These are phyloP conservation scores for Aptenodytes patagonicus DNA, from an alignment of 2,113 vertebrate genomes.

Conservation along the genomic window DNA sequence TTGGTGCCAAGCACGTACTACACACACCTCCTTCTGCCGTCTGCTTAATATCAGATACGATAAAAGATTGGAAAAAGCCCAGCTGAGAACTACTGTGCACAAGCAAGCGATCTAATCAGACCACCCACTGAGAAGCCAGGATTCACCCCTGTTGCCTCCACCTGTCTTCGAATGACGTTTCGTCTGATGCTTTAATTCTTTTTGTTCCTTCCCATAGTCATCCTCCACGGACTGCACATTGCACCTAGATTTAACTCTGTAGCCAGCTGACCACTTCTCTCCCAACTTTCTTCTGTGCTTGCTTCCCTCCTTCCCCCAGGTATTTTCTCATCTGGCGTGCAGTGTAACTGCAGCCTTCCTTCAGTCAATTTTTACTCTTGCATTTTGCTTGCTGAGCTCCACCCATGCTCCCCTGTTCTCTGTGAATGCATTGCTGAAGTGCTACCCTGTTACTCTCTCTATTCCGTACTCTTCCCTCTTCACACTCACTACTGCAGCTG, in stretches of 20 bases:
- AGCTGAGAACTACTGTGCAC: background rate
- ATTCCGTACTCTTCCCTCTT: background rate
- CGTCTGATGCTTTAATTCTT: background rate
- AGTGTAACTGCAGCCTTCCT: background rate
- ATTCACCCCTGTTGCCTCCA: background rate
- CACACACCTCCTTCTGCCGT: background rate
- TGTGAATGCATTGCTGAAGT: background rate
- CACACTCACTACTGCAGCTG: constrained; percentile 21
- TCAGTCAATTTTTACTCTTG: background rate
- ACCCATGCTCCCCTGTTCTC: background rate
- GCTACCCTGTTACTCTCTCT: background rate
- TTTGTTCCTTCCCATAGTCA: background rate
- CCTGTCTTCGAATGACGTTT: background rate
- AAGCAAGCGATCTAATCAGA: background rate
- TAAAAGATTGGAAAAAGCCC: background rate
- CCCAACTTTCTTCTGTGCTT: background rate
- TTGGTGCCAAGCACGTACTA: background rate
- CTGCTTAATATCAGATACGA: background rate
- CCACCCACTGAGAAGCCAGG: background rate
- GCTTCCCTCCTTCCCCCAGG: background rate
- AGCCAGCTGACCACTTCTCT: background rate
- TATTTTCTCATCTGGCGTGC: background rate
- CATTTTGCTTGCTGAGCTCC: background rate
- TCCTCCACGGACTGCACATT: background rate
- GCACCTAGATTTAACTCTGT: background rate